A percentile compares a stretch with the other conserved stretches of the same genome.
Evolutionary conservation across 2,113 vertebrate species (phyloP).

Genomic region (Mystacornis crossleyi): DNA sequence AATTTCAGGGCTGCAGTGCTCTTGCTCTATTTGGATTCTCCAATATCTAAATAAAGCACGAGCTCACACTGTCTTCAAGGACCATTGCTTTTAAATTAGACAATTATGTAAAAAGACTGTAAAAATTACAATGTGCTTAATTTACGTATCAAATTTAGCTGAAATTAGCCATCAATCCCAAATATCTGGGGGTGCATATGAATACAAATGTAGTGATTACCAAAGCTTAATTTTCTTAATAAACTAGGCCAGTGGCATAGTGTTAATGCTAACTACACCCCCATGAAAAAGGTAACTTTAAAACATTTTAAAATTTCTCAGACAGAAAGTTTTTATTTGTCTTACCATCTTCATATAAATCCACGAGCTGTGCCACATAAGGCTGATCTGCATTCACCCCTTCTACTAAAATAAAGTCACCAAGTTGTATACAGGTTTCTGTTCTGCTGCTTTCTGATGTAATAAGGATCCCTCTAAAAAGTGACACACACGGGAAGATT

Average conservation of each 20-base stretch:
- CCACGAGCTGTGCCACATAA: slow-evolving; percentile 83
- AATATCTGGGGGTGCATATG: not conserved
- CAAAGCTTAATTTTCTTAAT: not conserved
- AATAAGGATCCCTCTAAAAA: slow-evolving; percentile 81
- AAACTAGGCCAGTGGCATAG: not conserved
- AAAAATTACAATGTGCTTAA: not conserved
- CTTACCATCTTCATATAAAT: slow-evolving; percentile 88
- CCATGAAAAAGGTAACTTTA: not conserved
- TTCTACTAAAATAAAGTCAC: slow-evolving; percentile 88
- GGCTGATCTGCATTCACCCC: slow-evolving; percentile 81
- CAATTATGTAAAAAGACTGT: not conserved
- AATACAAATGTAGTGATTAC: not conserved
- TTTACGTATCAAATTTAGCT: not conserved
- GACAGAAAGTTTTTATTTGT: not conserved
- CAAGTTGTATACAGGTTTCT: slow-evolving; percentile 66
- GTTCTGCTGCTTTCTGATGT: slow-evolving; percentile 60
- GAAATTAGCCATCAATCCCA: not conserved
- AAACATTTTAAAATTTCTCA: not conserved
- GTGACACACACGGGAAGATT: not conserved
- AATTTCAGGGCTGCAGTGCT: not conserved
- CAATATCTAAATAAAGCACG: not conserved
- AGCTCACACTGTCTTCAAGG: not conserved
- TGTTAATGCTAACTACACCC: not conserved
- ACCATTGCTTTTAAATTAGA: not conserved
- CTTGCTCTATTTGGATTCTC: not conserved